Base-by-base conservation (phyloP, 1,140 invertebrate species). In the Drosophila nebulosa region DNA sequence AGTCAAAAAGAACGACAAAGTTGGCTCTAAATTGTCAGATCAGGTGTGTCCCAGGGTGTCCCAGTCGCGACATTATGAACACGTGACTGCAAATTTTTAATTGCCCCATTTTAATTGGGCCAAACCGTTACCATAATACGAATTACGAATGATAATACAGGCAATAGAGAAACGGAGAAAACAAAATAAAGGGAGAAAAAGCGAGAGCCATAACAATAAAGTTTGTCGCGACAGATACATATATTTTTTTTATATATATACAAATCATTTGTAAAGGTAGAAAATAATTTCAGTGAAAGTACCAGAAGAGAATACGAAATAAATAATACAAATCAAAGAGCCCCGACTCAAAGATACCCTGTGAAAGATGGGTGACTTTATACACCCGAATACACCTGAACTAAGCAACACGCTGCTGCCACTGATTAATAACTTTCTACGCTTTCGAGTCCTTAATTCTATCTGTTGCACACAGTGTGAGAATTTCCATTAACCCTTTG, bases 41-140 rank as follows among this genome's bases (percentile, higher is more conserved):
- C 39, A 67, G 71, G 71, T 74, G 71, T 74, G 62, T 74, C 59
- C 35, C 30, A 22, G 71, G 74, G 71, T 74, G 62, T 74, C 59
- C 35, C 30, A 22, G 52, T 9, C 30, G 64, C 62, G 66, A 42
- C 74, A 78, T 85, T 85, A 75, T 75, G 71, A 80, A 74, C 78
- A 80, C 69, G 81, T 80, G 81, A 64, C 81, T 78, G 66, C 64
- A 58, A 80, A 78, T 74, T 81, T 78, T 62, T 81, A 86, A 86
- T 86, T 69, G 81, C 50, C 74, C 66, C 27, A 70, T 67, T 67
- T 59, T 73, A 77, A 74, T 78, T 77, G 71, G 58, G 55, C 51
- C 58, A 62, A 63, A 27, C 56, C 18, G 27, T 35, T 59, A 27
- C 21, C 62, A 26, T 52, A 26, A 46, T 46, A 46, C 39, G 39